A percentile compares a stretch with the other conserved stretches of the same genome.
Evolutionary conservation across 53 echinoderm and acorn worm species (phyloP).

Genomic region (Zoroaster sp.): DNA sequence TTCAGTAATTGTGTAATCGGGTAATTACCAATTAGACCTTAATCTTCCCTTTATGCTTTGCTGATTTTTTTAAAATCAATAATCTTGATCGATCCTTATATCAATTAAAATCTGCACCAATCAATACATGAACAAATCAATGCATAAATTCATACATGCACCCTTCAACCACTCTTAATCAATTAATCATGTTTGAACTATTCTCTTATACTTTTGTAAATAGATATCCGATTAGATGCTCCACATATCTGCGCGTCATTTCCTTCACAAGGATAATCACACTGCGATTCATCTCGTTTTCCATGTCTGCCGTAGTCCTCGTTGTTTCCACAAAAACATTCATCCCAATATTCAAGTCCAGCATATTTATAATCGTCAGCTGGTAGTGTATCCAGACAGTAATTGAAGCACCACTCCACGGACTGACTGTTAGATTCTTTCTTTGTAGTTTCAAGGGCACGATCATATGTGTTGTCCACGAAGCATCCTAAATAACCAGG

Average conservation of each 20-base stretch:
- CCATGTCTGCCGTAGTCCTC: slow-evolving; percentile 26
- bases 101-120: too few relatives aligned
- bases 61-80: too few relatives aligned
- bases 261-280: not conserved
- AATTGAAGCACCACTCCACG: slow-evolving; percentile 18
- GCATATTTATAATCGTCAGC: not conserved
- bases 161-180: too few relatives aligned
- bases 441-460: not conserved
- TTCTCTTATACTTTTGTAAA: slow-evolving; percentile 2
- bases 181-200: not conserved
- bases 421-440: not conserved
- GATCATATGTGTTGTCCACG: not conserved
- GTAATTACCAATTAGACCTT: too few relatives aligned
- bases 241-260: slow-evolving; percentile 1
- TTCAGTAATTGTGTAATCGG: too few relatives aligned
- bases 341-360: not conserved
- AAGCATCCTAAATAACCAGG: slow-evolving; percentile 40
- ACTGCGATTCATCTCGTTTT: not conserved
- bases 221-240: not conserved
- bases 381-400: not conserved
- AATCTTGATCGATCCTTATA: too few relatives aligned
- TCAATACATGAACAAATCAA: too few relatives aligned
- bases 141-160: too few relatives aligned
- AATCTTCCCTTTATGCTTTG: too few relatives aligned
- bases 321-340: slow-evolving; percentile 18